Evolutionary conservation across 2,113 vertebrate species (phyloP).

Genomic region (Calonectris borealis): DNA sequence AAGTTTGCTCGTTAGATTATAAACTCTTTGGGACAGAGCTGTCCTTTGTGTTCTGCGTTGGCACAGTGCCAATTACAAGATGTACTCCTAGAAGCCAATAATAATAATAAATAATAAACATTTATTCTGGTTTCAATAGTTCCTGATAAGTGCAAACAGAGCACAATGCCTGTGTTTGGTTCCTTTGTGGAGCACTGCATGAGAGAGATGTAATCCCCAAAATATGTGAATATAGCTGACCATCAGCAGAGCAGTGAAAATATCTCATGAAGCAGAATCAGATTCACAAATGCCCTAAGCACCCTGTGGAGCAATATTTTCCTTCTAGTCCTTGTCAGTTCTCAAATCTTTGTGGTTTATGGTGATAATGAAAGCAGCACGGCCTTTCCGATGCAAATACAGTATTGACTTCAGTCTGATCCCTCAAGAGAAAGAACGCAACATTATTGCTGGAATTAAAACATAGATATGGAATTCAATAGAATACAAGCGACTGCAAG

Average conservation of each 20-base stretch:
- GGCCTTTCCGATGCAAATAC: neutral
- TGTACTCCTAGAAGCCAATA: neutral
- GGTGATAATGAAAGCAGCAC: neutral
- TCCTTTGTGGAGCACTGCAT: neutral
- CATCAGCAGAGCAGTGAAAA: neutral
- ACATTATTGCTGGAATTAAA: neutral
- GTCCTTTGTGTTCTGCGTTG: conserved; percentile 19
- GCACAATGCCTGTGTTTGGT: neutral
- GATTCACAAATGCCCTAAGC: neutral
- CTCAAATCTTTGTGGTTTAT: neutral
- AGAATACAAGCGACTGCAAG: neutral
- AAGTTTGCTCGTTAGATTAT: neutral
- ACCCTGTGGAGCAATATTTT: neutral
- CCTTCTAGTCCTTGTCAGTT: neutral
- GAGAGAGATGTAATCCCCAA: neutral
- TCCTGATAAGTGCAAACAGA: neutral
- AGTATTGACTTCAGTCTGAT: neutral
- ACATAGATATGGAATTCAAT: neutral
- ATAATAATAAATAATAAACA: neutral
- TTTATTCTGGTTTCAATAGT: neutral
- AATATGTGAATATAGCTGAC: neutral
- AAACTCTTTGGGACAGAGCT: neutral
- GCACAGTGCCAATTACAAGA: neutral
- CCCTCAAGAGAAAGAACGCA: neutral
- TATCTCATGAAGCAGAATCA: neutral